phyloP scores from a whole-genome alignment of 2,888 invertebrate species.

The Andricus curvator region DNA sequence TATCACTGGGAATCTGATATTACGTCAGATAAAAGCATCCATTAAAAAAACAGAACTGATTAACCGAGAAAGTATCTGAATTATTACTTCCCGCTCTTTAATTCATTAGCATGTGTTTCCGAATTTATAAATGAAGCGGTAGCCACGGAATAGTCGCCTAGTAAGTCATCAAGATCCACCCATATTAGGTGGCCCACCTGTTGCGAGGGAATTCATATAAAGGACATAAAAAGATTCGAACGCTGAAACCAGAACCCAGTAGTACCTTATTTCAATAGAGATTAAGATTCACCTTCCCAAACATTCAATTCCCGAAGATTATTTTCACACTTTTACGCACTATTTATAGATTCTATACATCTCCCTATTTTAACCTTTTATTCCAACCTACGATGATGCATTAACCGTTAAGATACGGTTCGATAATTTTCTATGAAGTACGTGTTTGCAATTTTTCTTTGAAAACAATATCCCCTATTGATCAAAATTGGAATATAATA shows the following conservation, averaged over 20 bases:
- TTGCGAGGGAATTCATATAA: constrained; percentile 32
- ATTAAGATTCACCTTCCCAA: constrained; percentile 18
- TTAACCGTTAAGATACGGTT: constrained; percentile 1
- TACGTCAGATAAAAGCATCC: background rate
- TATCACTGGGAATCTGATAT: background rate
- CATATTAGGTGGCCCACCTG: constrained; percentile 32
- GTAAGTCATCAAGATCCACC: constrained; percentile 41
- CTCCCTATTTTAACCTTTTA: background rate
- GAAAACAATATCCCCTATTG: background rate
- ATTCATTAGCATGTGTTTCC: constrained; percentile 33
- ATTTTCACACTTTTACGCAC: constrained; percentile 3
- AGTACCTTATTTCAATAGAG: constrained; percentile 14
- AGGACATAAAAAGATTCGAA: constrained; percentile 21
- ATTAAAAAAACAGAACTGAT: background rate
- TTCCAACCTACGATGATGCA: background rate
- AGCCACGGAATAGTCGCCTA: constrained; percentile 24
- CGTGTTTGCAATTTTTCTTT: background rate
- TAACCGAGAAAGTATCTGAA: background rate
- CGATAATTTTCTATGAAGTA: background rate
- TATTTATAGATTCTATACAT: background rate
- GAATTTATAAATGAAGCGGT: constrained; percentile 34
- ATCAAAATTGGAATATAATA: background rate
- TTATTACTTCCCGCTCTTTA: background rate
- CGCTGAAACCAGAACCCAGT: background rate
- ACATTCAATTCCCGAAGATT: constrained; percentile 11